These are phyloP conservation scores for Parascotia fuliginaria DNA, from an alignment of 2,888 invertebrate genomes.

Conservation along the genomic window DNA sequence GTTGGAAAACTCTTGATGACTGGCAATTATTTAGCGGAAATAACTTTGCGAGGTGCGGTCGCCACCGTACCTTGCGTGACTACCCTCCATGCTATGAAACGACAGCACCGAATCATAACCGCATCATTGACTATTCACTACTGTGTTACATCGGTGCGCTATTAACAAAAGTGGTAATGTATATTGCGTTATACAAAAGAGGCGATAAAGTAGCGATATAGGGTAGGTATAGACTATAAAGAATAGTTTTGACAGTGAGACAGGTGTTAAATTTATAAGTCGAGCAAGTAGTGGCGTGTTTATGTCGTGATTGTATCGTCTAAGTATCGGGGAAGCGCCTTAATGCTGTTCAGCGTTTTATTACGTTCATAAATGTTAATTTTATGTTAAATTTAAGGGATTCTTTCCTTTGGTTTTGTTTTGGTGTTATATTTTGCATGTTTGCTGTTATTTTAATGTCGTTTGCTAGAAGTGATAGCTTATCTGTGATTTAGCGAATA, in stretches of 20 bases:
- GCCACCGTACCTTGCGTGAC: conserved; percentile 47
- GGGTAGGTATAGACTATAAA: conserved; percentile 24
- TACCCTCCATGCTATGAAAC: conserved; percentile 42
- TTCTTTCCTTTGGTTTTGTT: conserved; percentile 31
- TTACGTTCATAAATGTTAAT: conserved; percentile 59
- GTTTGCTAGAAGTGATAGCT: conserved; percentile 2
- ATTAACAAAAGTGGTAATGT: conserved; percentile 52
- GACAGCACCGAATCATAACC: conserved; percentile 24
- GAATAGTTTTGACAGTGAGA: conserved; percentile 56
- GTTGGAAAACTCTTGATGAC: conserved; percentile 59
- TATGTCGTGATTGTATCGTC: conserved; percentile 62
- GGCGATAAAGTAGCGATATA: not conserved
- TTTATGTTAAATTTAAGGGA: conserved; percentile 54
- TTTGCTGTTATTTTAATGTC: conserved; percentile 15
- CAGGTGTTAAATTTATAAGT: conserved; percentile 76
- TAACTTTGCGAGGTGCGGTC: conserved; percentile 57
- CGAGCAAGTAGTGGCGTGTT: conserved; percentile 61
- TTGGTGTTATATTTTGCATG: conserved; percentile 12
- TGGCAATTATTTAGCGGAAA: conserved; percentile 71
- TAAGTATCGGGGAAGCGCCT: conserved; percentile 49
- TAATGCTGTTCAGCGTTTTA: conserved; percentile 50
- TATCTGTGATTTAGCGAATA: not conserved
- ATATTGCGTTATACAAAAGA: conserved; percentile 21
- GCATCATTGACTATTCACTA: conserved; percentile 44
- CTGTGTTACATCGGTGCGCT: conserved; percentile 28